phyloP scores from a whole-genome alignment of 2,888 invertebrate genomes.

The Glomeris marginata region DNA sequence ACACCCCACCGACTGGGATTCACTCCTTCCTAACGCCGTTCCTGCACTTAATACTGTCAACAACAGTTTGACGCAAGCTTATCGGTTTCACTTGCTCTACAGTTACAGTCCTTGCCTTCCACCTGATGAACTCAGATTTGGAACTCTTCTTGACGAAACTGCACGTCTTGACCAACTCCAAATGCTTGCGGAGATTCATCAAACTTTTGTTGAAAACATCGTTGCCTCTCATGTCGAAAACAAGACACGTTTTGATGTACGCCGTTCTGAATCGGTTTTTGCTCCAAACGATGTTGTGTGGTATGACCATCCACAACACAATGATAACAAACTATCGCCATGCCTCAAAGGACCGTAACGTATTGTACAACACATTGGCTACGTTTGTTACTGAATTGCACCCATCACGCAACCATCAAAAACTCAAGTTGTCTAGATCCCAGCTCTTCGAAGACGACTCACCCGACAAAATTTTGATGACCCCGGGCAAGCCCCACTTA shows the following conservation, averaged over 20 bases:
- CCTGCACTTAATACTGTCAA: neutral
- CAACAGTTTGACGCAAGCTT: neutral
- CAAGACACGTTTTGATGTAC: neutral
- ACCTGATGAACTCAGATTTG: neutral
- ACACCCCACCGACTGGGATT: neutral
- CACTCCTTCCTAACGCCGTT: neutral
- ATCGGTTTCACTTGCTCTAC: neutral
- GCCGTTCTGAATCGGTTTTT: neutral
- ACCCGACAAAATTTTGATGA: too few relatives aligned
- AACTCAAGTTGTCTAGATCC: too few relatives aligned
- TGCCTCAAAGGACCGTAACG: too few relatives aligned
- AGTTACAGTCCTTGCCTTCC: neutral
- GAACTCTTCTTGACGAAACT: neutral
- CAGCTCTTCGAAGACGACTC: too few relatives aligned
- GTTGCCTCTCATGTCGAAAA: neutral
- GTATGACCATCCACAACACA: neutral
- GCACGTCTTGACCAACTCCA: neutral
- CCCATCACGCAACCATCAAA: too few relatives aligned
- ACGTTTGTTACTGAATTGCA: too few relatives aligned
- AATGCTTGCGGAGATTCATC: neutral
- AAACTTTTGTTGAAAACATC: neutral
- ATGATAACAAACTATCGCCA: too few relatives aligned
- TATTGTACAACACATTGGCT: too few relatives aligned
- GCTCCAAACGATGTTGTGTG: neutral
- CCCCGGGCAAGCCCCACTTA: too few relatives aligned